Evolutionary conservation across 2,113 vertebrate genomes (phyloP), one percentile per base, ranked within the genome.

Genomic region (Sapajus apella): DNA sequence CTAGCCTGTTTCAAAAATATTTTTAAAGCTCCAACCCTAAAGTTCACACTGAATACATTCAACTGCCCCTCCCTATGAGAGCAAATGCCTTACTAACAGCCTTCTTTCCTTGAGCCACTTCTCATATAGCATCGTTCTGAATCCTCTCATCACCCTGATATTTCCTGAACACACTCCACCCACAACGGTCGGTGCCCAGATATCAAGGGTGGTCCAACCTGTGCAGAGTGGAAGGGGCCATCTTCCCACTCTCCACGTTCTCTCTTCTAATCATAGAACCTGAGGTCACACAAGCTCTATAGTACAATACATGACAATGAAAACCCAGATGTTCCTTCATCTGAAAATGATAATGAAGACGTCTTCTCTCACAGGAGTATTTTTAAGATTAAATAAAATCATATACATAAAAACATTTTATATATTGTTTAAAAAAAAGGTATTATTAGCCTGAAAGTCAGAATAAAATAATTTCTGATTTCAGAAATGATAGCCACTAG

Each of bases 391-490:
- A 94, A 87, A 76, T 21, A 9, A 73, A 73, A 80, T 80, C 82
- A 84, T 47, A 52, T 1, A 76, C 7, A 30, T 7, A 23, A 75
- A 92, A 92, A 21, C 21, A 82, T 52, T 84, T 52, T 56, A n/a
- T 32, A 40, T 30, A 82, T 8, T 94, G 6, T 73, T 52, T 52
- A 17, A 90, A 93, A 90, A 80, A 23, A 82, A 68, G 12, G 43
- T 37, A 43, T 68, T 68, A n/a, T 45, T 73, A 92, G 11, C 13
- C 40, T 94, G 35, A 56, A 88, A 80, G 70, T 55, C 43, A 91
- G 55, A 88, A 87, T n/a, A 45, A 70, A 13, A 17, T 45, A 50
- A n/a, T 76, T 92, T 97, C 72, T 97, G 52, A 84, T 56, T 88
- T 91, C 50, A 91, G 64, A 81, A 90, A 58, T 66, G 20, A 90